Conservation (phyloP, 2,113 vertebrate genomes). For the Nothoprocta perdicaria region DNA sequence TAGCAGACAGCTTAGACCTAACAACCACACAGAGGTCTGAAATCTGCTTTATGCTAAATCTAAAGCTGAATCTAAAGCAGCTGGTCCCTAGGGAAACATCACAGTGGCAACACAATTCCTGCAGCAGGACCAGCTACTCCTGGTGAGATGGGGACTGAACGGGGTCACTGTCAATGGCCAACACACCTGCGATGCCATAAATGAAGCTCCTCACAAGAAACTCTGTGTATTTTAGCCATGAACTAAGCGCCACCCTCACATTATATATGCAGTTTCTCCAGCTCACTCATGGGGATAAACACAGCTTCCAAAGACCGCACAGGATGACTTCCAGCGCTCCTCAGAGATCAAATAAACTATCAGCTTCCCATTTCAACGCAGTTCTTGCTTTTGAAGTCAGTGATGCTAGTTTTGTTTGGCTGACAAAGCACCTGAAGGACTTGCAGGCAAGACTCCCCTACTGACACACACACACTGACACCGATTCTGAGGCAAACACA, state of each 20-base stretch:
- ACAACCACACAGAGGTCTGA: not conserved
- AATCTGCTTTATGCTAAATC: not conserved
- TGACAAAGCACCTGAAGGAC: not conserved
- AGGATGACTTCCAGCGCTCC: not conserved
- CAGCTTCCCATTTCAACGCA: not conserved
- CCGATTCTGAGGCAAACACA: rapidly evolving
- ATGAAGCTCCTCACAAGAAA: not conserved
- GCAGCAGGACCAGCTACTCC: not conserved
- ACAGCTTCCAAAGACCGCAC: not conserved
- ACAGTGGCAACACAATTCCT: rapidly evolving
- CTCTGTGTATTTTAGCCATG: not conserved
- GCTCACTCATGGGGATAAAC: not conserved
- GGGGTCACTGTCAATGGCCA: not conserved
- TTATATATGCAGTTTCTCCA: not conserved
- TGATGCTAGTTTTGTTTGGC: not conserved
- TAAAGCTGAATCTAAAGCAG: not conserved
- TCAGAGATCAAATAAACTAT: conserved; percentile 29
- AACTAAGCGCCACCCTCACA: not conserved
- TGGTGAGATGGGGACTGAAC: rapidly evolving
- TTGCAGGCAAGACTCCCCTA: not conserved
- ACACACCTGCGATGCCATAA: not conserved
- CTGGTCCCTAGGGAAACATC: not conserved
- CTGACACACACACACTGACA: not conserved
- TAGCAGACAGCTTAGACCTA: not conserved
- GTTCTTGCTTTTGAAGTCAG: not conserved